These are phyloP conservation scores for Flexamia atlantica DNA, from an alignment of 2,888 invertebrate species.

Conservation along the genomic window DNA sequence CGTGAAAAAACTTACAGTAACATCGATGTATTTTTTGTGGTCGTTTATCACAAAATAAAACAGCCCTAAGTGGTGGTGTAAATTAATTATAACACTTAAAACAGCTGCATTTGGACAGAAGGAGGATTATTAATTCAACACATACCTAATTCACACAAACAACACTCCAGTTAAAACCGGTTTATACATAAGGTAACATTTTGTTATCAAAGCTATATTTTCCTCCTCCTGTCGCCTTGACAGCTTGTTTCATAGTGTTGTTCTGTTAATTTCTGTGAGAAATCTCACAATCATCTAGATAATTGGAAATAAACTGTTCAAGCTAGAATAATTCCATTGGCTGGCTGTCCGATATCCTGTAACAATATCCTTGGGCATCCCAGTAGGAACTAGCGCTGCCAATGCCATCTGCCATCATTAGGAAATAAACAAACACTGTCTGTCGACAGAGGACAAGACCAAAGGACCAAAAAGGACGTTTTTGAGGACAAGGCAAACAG, in stretches of 20 bases:
- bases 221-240: not conserved
- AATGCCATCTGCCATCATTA: too few species aligned
- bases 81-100: not conserved
- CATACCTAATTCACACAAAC: not conserved
- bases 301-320: not conserved
- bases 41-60: constrained; percentile 6
- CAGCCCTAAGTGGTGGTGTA: constrained; percentile 18
- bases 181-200: not conserved
- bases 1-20: not conserved
- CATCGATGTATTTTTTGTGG: constrained; percentile 17
- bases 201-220: not conserved
- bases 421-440: too few species aligned
- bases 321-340: not conserved
- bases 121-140: not conserved
- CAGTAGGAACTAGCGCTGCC: too few species aligned
- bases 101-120: constrained; percentile 14
- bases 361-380: not conserved
- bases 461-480: too few species aligned
- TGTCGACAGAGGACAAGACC: too few species aligned
- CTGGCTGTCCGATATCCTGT: too few species aligned
- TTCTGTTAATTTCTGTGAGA: not conserved
- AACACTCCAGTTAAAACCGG: too few species aligned
- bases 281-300: not conserved
- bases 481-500: too few species aligned
- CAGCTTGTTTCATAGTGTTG: not conserved